Evolutionary conservation across 2,797 vertebrate genomes (phyloP), one percentile per base, ranked within the genome.

Genomic region (Mormyrops boulengeri): DNA sequence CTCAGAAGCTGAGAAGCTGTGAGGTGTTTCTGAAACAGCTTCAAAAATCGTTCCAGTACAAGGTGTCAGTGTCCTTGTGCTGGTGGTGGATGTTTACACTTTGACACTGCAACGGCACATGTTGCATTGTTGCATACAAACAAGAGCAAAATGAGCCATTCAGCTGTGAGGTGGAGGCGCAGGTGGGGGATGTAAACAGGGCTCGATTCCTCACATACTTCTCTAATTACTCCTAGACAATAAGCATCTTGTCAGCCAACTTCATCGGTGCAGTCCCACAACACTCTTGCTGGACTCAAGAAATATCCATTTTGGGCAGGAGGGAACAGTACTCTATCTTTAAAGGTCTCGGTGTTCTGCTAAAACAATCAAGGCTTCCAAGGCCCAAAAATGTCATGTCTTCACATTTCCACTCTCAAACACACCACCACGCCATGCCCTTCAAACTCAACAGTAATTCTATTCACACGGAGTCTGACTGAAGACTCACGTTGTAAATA

Each of bases 251-350:
- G 89, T 85, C 88, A 91, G 62, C 53, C 3, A 66, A 85, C 85
- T 88, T 88, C 44, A 14, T 50, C 22, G 66, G 88, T 50, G 86
- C 44, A 66, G 62, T 89, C 90, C 88, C 34, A 85, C 22, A 90
- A 87, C 88, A 86, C 77, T 90, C 17, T 38, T 88, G 60, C 89
- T 92, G 93, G 90, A 91, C 89, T 82, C 77, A 85, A 49, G 57
- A 90, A 80, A 53, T 66, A 88, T 87, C 88, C 88, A 91, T 92
- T 94, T 94, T 85, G 87, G 89, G 90, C 88, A 92, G 26, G 66
- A 22, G 62, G 41, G 49, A 85, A 87, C n/a, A 88, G 90, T 82
- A 92, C 88, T 89, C 91, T 92, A 85, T 94, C 88, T 90, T 94
- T 92, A 93, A 90, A 92, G 91, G 55, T 91, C 17, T 60, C 17